Percentiles rank a stretch among this genome's conserved stretches.
phyloP scores from a whole-genome alignment of 2,888 invertebrate species.

The Drosophila ochracea region DNA sequence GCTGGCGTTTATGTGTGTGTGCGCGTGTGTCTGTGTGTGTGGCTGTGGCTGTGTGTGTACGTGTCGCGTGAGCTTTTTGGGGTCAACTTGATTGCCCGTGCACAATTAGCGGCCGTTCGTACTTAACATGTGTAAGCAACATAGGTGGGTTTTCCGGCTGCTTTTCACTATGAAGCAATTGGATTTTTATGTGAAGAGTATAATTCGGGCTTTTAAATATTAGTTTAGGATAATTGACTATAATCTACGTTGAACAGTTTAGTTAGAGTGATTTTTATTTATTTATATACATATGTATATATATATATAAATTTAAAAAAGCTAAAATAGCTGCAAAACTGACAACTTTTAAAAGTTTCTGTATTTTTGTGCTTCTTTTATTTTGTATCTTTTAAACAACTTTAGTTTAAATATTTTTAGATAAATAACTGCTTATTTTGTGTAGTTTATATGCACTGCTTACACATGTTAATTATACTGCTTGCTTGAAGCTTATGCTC shows the following conservation, averaged over 20 bases:
- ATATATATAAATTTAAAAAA: background rate
- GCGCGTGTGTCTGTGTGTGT: conserved; percentile 16
- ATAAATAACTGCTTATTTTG: background rate
- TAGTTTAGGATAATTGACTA: background rate
- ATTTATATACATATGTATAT: too few species aligned
- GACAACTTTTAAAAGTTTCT: background rate
- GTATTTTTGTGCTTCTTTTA: background rate
- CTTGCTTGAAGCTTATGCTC: background rate
- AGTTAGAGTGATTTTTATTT: background rate
- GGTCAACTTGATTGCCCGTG: conserved; percentile 54
- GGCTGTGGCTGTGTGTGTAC: conserved; percentile 9
- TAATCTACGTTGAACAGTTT: background rate
- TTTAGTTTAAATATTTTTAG: background rate
- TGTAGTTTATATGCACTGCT: background rate
- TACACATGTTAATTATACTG: background rate
- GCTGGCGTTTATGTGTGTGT: conserved; percentile 18
- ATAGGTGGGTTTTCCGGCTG: conserved; percentile 52
- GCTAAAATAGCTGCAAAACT: background rate
- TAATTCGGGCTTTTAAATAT: background rate
- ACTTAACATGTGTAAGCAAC: conserved; percentile 66
- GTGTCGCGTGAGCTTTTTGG: conserved; percentile 66
- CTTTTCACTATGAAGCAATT: background rate
- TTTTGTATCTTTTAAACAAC: background rate
- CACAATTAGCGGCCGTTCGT: conserved; percentile 70
- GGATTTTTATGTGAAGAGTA: background rate